Evolutionary conservation across 1,140 invertebrate genomes (phyloP).

Genomic region (Orchestia grillus): DNA sequence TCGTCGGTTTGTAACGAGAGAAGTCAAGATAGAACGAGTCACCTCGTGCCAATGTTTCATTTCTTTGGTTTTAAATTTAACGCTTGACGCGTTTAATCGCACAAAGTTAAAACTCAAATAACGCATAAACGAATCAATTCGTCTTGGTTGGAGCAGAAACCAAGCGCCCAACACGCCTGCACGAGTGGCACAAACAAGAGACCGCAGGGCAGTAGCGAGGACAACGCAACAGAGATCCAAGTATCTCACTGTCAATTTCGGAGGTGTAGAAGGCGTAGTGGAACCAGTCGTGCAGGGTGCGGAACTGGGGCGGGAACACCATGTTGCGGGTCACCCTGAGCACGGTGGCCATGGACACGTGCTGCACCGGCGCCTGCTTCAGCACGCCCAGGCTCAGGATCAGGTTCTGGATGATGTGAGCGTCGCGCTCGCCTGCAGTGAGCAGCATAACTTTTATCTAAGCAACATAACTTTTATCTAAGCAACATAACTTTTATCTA

Average conservation of each 20-base stretch:
- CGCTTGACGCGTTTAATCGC: too few relatives aligned
- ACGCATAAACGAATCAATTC: too few relatives aligned
- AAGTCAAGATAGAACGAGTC: too few relatives aligned
- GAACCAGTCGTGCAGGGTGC: slow-evolving; percentile 95
- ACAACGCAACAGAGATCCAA: not conserved
- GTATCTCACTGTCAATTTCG: slow-evolving; percentile 85
- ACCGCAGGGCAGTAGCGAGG: not conserved
- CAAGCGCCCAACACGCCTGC: too few relatives aligned
- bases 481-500: too few relatives aligned
- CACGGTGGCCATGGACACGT: slow-evolving; percentile 85
- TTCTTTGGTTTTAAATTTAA: too few relatives aligned
- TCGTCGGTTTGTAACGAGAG: too few relatives aligned
- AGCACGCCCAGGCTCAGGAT: slow-evolving; percentile 86
- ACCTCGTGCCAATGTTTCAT: too few relatives aligned
- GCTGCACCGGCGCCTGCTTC: slow-evolving; percentile 73
- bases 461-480: too few relatives aligned
- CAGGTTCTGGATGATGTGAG: slow-evolving; percentile 77
- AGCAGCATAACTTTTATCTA: not conserved
- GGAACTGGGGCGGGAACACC: slow-evolving; percentile 94
- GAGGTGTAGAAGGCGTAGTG: slow-evolving; percentile 94
- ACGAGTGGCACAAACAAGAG: not conserved
- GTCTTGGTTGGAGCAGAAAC: too few relatives aligned
- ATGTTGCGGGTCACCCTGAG: slow-evolving; percentile 91
- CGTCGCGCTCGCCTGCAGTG: slow-evolving; percentile 65
- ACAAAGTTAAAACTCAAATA: too few relatives aligned